Evolutionary conservation across 1,140 invertebrate species (phyloP).

Genomic region (Hetaerina americana): DNA sequence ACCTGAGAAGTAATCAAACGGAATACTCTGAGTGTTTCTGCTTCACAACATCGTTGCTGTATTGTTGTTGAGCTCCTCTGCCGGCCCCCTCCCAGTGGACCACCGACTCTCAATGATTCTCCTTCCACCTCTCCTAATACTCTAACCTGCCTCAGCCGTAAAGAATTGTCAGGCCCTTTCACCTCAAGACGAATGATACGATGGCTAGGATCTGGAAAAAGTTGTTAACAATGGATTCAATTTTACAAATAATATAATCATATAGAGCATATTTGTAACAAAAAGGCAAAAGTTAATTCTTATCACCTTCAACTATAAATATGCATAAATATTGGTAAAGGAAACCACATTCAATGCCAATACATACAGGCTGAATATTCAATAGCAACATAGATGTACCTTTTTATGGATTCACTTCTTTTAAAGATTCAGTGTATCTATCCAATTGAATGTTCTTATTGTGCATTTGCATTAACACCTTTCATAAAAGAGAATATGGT

Average conservation of each 20-base stretch:
- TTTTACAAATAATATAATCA: no score
- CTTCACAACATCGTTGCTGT: slow-evolving; percentile 76
- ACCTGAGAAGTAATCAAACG: slow-evolving; percentile 85
- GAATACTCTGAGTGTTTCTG: slow-evolving; percentile 86
- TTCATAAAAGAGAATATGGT: no score
- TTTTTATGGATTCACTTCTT: no score
- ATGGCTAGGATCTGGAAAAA: slow-evolving; percentile 33
- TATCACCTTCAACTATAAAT: no score
- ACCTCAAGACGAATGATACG: slow-evolving; percentile 62
- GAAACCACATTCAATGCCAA: no score
- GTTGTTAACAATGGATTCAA: no score
- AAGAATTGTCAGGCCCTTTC: slow-evolving; percentile 80
- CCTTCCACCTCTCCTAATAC: slow-evolving; percentile 43
- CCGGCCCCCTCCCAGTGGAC: slow-evolving; percentile 33
- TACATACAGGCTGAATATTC: no score
- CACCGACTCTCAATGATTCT: slow-evolving; percentile 26
- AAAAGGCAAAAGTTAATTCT: no score
- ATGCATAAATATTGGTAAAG: no score
- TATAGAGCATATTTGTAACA: no score
- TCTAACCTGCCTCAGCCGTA: slow-evolving; percentile 72
- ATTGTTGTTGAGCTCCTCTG: slow-evolving; percentile 41
- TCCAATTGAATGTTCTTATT: not conserved
- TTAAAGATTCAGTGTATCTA: slow-evolving; percentile 1
- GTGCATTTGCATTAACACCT: not conserved
- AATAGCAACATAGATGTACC: no score